phyloP scores from a whole-genome alignment of 2,113 vertebrate species.

The Stictonetta naevosa region DNA sequence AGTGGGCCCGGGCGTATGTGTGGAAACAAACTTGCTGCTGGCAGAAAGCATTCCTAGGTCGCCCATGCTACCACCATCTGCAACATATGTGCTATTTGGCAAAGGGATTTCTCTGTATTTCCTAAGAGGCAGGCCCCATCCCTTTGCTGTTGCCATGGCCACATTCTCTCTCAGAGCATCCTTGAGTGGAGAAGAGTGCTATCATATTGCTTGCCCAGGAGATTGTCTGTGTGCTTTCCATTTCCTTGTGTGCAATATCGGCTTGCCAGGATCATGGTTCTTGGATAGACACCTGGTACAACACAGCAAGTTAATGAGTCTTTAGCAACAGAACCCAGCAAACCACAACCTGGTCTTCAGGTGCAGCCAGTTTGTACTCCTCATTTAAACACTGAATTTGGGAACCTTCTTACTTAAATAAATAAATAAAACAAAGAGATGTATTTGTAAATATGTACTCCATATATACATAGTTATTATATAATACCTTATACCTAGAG shows the following conservation, averaged over 20 bases:
- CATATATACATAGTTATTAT: not conserved
- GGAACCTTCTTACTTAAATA: not conserved
- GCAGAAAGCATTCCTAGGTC: constrained; percentile 6
- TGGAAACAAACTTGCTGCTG: constrained; percentile 29
- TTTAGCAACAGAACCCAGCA: not conserved
- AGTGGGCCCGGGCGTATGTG: not conserved
- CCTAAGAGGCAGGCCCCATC: not conserved
- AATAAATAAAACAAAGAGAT: not conserved
- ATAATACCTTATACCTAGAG: not conserved
- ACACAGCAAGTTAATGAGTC: not conserved
- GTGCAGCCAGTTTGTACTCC: not conserved
- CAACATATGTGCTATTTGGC: not conserved
- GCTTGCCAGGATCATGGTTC: not conserved
- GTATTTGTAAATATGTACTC: not conserved
- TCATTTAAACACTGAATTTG: not conserved
- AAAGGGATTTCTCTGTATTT: constrained; percentile 24
- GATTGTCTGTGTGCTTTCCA: not conserved
- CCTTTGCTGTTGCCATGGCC: constrained; percentile 52
- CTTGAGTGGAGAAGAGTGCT: not conserved
- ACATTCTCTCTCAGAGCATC: constrained; percentile 5
- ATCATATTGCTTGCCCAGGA: not conserved
- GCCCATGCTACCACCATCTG: constrained; percentile 36
- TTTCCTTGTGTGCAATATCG: not conserved
- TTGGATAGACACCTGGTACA: not conserved
- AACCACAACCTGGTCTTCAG: not conserved